phyloP scores from a whole-genome alignment of 2,888 invertebrate genomes.

The Melipona bicolor region DNA sequence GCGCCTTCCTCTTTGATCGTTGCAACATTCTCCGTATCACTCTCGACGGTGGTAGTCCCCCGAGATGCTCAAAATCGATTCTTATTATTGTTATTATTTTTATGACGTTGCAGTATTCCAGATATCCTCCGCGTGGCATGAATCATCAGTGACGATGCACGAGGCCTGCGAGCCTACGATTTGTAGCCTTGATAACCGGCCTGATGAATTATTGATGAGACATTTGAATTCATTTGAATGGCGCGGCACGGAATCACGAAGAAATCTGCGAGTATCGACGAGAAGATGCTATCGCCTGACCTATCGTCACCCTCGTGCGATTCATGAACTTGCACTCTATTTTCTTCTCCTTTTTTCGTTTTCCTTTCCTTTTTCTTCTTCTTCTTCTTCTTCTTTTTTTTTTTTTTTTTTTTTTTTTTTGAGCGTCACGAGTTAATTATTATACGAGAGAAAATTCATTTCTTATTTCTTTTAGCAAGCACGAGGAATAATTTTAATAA shows the following conservation, averaged over 20 bases:
- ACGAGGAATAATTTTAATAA: too few relatives aligned
- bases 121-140: slow-evolving; percentile 34
- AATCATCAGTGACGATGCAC: slow-evolving; percentile 56
- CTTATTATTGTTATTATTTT: slow-evolving; percentile 10
- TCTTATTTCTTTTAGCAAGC: too few relatives aligned
- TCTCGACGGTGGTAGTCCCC: background rate
- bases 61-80: background rate
- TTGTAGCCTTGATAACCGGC: slow-evolving; percentile 60
- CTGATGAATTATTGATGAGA: slow-evolving; percentile 74
- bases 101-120: background rate
- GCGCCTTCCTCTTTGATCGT: background rate
- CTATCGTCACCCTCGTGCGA: background rate
- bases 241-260: slow-evolving; percentile 54
- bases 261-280: slow-evolving; percentile 30
- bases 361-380: background rate
- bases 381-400: background rate
- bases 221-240: slow-evolving; percentile 72
- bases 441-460: too few relatives aligned
- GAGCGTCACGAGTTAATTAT: too few relatives aligned
- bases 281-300: slow-evolving; percentile 18
- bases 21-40: background rate
- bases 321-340: background rate
- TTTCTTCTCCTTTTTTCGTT: too few relatives aligned
- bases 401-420: too few relatives aligned
- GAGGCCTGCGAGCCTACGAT: slow-evolving; percentile 43